Percentiles rank a stretch among this genome's conserved stretches.
These are phyloP conservation scores for Actenoides hombroni DNA, from an alignment of 2,113 vertebrate genomes.

Conservation along the genomic window DNA sequence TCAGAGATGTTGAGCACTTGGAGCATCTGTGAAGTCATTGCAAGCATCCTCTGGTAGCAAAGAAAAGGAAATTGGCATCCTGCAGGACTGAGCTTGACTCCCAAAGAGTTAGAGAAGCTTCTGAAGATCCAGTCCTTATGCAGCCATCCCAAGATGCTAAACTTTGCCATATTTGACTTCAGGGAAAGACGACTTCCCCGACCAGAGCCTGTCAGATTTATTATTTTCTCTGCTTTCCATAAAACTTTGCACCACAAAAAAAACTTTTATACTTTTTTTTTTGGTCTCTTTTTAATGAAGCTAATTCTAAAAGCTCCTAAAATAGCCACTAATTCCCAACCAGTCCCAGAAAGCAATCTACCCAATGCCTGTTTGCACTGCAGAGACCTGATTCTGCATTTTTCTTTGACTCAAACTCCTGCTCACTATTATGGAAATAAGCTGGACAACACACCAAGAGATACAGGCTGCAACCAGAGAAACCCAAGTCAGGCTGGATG, in stretches of 20 bases:
- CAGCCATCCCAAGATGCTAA: neutral
- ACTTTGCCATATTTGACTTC: neutral
- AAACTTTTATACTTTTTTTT: neutral
- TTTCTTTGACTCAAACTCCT: neutral
- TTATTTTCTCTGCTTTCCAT: neutral
- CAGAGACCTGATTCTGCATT: neutral
- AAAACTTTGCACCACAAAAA: neutral
- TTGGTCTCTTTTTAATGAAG: neutral
- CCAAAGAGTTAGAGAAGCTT: neutral
- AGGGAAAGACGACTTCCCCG: neutral
- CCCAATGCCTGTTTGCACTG: neutral
- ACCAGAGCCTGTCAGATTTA: neutral
- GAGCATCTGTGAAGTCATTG: neutral
- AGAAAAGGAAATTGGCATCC: neutral
- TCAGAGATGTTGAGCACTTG: rapidly evolving
- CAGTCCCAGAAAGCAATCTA: neutral
- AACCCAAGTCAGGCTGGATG: neutral
- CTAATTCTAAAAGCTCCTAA: neutral
- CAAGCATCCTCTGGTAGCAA: neutral
- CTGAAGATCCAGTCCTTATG: neutral
- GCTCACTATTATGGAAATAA: neutral
- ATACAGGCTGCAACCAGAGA: neutral
- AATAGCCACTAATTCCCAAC: neutral
- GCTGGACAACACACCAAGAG: neutral
- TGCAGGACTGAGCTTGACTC: neutral